Conservation (phyloP, 2,113 vertebrate genomes). For the Verasper variegatus region DNA sequence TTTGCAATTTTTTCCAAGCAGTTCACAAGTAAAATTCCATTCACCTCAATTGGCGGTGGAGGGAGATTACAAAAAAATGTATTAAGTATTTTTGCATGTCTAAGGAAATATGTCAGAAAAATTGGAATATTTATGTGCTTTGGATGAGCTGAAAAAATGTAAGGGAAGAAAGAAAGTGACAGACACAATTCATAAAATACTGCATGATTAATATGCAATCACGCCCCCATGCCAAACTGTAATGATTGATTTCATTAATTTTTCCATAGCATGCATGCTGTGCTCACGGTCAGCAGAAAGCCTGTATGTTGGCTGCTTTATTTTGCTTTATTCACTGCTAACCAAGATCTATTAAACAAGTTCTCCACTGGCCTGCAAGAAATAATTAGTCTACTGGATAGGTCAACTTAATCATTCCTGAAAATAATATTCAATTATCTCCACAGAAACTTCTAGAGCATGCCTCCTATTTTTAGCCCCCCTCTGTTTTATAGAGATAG, state of each 20-base stretch:
- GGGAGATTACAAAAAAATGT: background rate
- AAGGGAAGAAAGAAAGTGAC: background rate
- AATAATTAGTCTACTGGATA: slow-evolving; percentile 85
- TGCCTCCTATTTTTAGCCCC: slow-evolving; percentile 78
- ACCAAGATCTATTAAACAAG: slow-evolving; percentile 79
- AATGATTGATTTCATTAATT: slow-evolving; percentile 61
- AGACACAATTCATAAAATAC: slow-evolving; percentile 23
- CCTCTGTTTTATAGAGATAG: slow-evolving; percentile 76
- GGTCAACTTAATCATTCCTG: slow-evolving; percentile 86
- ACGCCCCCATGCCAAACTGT: slow-evolving; percentile 29
- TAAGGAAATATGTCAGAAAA: background rate
- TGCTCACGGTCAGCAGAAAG: slow-evolving; percentile 54
- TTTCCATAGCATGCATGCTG: slow-evolving; percentile 33
- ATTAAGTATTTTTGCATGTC: too few relatives aligned
- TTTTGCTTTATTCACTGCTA: slow-evolving; percentile 75
- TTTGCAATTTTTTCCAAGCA: too few relatives aligned
- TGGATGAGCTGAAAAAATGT: slow-evolving; percentile 8
- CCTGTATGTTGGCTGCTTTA: slow-evolving; percentile 59
- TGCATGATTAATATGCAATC: slow-evolving; percentile 36
- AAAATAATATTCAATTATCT: slow-evolving; percentile 87
- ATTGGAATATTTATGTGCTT: background rate
- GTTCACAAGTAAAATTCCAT: background rate
- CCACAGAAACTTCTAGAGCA: slow-evolving; percentile 78
- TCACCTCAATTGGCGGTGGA: background rate
- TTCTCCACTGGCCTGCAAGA: slow-evolving; percentile 75